A percentile compares a stretch with the other conserved stretches of the same genome.
These are phyloP conservation scores for Rhimphoctona megacephalus DNA, from an alignment of 2,888 invertebrate genomes.

Conservation along the genomic window DNA sequence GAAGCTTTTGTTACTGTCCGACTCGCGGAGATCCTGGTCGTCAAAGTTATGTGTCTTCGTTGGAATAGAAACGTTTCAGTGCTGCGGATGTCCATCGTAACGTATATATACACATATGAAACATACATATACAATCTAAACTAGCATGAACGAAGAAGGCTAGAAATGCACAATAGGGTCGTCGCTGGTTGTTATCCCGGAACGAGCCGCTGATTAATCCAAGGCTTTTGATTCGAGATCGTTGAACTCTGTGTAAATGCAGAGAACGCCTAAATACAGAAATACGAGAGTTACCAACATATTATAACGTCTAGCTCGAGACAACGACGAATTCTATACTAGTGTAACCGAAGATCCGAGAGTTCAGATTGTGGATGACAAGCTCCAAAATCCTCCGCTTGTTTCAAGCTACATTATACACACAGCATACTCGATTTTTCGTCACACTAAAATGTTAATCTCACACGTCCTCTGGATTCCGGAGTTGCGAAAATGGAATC, in stretches of 20 bases:
- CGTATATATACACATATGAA: neutral
- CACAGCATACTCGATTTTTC: constrained; percentile 16
- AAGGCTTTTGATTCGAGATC: constrained; percentile 46
- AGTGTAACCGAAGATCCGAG: neutral
- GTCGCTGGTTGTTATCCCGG: constrained; percentile 35
- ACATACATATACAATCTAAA: constrained; percentile 14
- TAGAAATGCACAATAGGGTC: constrained; percentile 31
- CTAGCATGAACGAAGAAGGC: constrained; percentile 14
- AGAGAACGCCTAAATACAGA: constrained; percentile 15
- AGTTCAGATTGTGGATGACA: constrained; percentile 17
- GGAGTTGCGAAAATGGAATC: constrained; percentile 22
- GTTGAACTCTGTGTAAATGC: constrained; percentile 10
- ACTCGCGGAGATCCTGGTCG: constrained; percentile 15
- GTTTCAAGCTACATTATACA: constrained; percentile 38
- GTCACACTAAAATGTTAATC: constrained; percentile 33
- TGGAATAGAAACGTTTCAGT: constrained; percentile 33
- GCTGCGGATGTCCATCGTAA: constrained; percentile 17
- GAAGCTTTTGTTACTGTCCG: constrained; percentile 37
- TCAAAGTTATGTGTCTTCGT: constrained; percentile 55
- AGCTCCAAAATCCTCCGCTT: constrained; percentile 38
- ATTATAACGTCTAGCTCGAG: neutral
- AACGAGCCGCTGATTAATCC: constrained; percentile 24
- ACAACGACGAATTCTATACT: constrained; percentile 27
- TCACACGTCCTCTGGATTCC: constrained; percentile 22
- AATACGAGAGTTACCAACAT: neutral